These are phyloP conservation scores for Enteromius radiatus DNA, from an alignment of 2,797 vertebrate species.

Conservation along the genomic window DNA sequence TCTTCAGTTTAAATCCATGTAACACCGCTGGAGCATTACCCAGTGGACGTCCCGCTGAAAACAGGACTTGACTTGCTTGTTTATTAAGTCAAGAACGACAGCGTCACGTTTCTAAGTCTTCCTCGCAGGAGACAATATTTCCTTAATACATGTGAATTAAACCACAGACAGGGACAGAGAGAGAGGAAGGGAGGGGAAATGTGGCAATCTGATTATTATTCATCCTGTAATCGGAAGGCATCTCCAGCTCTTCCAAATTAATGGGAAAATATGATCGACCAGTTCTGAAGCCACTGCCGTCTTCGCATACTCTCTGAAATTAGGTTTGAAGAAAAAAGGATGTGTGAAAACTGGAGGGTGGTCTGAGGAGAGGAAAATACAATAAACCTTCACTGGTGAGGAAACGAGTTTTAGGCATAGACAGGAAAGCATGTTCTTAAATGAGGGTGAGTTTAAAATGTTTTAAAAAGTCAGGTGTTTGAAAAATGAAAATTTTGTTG, in stretches of 20 bases:
- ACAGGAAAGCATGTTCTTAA: constrained; percentile 55
- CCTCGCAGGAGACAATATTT: constrained; percentile 54
- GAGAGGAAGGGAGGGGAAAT: neutral
- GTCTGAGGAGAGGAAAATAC: constrained; percentile 56
- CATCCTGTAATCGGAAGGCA: constrained; percentile 75
- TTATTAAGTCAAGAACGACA: constrained; percentile 71
- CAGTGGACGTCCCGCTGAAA: constrained; percentile 49
- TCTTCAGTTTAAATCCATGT: constrained; percentile 27
- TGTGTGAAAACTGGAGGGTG: neutral
- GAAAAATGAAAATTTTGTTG: no score
- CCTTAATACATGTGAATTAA: constrained; percentile 74
- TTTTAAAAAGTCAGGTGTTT: neutral
- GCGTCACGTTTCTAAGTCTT: constrained; percentile 62
- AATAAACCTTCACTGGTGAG: neutral
- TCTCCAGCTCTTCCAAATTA: constrained; percentile 72
- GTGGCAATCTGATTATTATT: constrained; percentile 76
- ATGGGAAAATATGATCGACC: constrained; percentile 78
- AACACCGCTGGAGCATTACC: constrained; percentile 21
- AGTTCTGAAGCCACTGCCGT: constrained; percentile 67
- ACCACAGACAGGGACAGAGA: constrained; percentile 42
- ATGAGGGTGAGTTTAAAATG: constrained; percentile 52
- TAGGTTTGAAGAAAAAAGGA: constrained; percentile 69
- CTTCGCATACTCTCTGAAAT: constrained; percentile 72
- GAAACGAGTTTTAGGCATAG: constrained; percentile 67
- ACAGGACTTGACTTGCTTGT: constrained; percentile 65